phyloP scores from a whole-genome alignment of 2,888 invertebrate species.

The Operophtera brumata region DNA sequence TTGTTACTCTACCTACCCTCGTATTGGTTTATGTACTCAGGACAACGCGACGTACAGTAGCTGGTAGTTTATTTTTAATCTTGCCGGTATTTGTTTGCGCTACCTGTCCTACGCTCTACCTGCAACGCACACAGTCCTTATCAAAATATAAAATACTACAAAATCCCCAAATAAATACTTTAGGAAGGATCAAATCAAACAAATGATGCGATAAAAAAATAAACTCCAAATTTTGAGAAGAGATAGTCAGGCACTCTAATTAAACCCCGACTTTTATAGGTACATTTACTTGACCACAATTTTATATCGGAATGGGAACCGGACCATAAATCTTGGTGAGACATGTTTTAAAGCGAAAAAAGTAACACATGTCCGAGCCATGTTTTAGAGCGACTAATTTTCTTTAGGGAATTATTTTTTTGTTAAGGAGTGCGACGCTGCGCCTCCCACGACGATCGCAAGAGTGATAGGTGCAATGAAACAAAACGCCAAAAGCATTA shows the following conservation, averaged over 20 bases:
- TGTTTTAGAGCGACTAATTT: slow-evolving; percentile 80
- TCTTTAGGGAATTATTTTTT: slow-evolving; percentile 65
- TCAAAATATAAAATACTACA: slow-evolving; percentile 67
- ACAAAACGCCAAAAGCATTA: slow-evolving; percentile 44
- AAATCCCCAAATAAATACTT: slow-evolving; percentile 62
- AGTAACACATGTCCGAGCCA: slow-evolving; percentile 76
- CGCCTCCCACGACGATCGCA: slow-evolving; percentile 74
- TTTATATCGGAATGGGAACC: slow-evolving; percentile 63
- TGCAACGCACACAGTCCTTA: slow-evolving; percentile 63
- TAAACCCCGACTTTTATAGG: slow-evolving; percentile 54
- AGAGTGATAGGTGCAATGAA: slow-evolving; percentile 46
- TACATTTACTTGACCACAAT: slow-evolving; percentile 64
- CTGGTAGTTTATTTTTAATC: no score
- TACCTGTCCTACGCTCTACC: slow-evolving; percentile 77
- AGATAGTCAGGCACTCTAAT: slow-evolving; percentile 49
- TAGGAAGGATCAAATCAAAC: slow-evolving; percentile 62
- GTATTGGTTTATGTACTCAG: slow-evolving; percentile 70
- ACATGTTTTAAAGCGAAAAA: slow-evolving; percentile 77
- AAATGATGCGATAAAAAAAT: slow-evolving; percentile 53
- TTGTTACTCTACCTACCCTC: slow-evolving; percentile 35
- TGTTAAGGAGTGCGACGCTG: slow-evolving; percentile 62
- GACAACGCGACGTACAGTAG: slow-evolving; percentile 60
- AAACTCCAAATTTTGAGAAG: slow-evolving; percentile 18
- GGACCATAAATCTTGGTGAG: slow-evolving; percentile 71
- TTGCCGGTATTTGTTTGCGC: slow-evolving; percentile 69